phyloP scores from a whole-genome alignment of 2,888 invertebrate species.

The Drosophila dives region DNA sequence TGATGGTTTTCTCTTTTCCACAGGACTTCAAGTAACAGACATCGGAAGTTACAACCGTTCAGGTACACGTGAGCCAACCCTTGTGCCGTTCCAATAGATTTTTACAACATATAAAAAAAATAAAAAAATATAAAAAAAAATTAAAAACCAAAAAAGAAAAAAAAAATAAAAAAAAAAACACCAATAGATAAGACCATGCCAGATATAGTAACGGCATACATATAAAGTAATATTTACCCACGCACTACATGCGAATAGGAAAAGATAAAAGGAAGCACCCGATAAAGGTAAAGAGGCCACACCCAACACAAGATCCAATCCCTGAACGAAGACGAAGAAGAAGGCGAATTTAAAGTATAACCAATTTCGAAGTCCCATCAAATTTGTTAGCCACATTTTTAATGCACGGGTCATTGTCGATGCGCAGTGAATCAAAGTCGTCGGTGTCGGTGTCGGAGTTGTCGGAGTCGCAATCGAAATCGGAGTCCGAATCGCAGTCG shows the following conservation, averaged over 20 bases:
- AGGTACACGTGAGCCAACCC: slow-evolving; percentile 94
- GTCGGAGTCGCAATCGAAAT: slow-evolving; percentile 31
- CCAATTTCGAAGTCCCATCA: background rate
- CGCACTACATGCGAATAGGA: slow-evolving; percentile 42
- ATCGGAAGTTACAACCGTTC: slow-evolving; percentile 98
- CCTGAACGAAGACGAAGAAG: background rate
- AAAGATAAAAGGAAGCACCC: slow-evolving; percentile 9
- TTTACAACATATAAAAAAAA: slow-evolving; percentile 64
- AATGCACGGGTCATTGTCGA: slow-evolving; percentile 30
- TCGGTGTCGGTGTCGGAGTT: slow-evolving; percentile 28
- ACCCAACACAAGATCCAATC: slow-evolving; percentile 3
- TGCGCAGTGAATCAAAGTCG: slow-evolving; percentile 18
- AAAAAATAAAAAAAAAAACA: slow-evolving; percentile 35
- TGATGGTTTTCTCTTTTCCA: slow-evolving; percentile 84
- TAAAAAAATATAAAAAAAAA: slow-evolving; percentile 48
- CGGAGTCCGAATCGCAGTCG: slow-evolving; percentile 32
- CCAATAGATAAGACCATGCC: slow-evolving; percentile 58
- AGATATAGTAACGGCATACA: slow-evolving; percentile 46
- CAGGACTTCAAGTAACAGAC: slow-evolving; percentile 97
- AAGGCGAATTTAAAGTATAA: background rate
- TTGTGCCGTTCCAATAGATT: slow-evolving; percentile 62
- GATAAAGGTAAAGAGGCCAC: background rate
- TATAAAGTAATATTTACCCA: slow-evolving; percentile 40
- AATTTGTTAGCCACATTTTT: slow-evolving; percentile 13
- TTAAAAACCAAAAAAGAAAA: slow-evolving; percentile 39